A percentile compares a stretch with the other conserved stretches of the same genome.
Conservation (phyloP, 2,113 vertebrate species). For the Tachuris rubrigastra region DNA sequence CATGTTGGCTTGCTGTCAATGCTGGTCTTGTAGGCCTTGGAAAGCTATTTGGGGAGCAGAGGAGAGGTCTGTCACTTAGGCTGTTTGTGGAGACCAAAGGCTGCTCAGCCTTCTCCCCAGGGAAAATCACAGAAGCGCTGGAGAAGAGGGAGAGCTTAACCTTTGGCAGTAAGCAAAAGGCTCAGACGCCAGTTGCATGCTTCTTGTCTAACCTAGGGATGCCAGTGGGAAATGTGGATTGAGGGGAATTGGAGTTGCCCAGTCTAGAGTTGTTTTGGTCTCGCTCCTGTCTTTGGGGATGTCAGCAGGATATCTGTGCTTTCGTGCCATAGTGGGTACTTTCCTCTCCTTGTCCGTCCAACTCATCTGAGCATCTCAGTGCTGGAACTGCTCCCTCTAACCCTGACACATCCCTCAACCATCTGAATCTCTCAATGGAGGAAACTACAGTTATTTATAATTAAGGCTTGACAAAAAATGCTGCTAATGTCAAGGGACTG, state of each 20-base stretch:
- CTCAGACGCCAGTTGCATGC: slow-evolving; percentile 6
- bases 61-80: neutral
- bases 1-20: neutral
- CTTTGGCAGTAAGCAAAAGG: neutral
- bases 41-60: neutral
- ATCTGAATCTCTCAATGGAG: slow-evolving; percentile 33
- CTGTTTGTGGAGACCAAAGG: neutral
- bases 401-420: neutral
- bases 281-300: neutral
- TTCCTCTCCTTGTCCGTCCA: neutral
- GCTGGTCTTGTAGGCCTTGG: neutral
- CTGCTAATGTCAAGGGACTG: slow-evolving; percentile 60
- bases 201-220: neutral
- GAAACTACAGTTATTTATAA: slow-evolving; percentile 64
- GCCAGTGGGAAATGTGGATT: slow-evolving; percentile 8
- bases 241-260: neutral
- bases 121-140: neutral
- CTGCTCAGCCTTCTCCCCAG: neutral
- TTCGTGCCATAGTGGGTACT: neutral
- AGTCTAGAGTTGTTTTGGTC: neutral
- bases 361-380: neutral
- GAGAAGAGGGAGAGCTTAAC: slow-evolving; percentile 17
- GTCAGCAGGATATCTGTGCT: neutral
- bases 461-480: slow-evolving; percentile 59
- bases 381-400: neutral